Evolutionary conservation across 2,888 invertebrate species (phyloP).

Genomic region (Rugalucina vietnamica): DNA sequence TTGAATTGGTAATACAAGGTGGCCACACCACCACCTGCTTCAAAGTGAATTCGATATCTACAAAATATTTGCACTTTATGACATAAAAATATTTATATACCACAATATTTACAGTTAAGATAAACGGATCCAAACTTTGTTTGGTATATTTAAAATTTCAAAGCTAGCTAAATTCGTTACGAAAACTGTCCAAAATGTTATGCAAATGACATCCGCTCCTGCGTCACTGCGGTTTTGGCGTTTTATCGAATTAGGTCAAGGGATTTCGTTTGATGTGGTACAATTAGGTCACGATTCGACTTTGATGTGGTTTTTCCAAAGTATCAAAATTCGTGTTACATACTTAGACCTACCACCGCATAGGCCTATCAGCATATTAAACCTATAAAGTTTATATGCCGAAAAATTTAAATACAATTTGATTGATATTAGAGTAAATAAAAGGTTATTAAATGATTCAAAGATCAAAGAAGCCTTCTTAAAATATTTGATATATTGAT

Average conservation of each 20-base stretch:
- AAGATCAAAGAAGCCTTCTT: neutral
- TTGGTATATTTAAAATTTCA: neutral
- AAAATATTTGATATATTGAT: neutral
- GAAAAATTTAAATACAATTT: conserved; percentile 8
- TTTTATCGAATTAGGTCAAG: conserved; percentile 1
- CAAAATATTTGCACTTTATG: neutral
- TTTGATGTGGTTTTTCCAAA: neutral
- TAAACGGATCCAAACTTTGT: neutral
- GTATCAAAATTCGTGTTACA: neutral
- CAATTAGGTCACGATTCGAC: neutral
- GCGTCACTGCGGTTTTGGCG: conserved; percentile 2
- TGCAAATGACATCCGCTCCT: neutral
- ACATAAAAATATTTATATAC: conserved; percentile 4
- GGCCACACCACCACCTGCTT: neutral
- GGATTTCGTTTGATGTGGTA: neutral
- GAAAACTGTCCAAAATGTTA: neutral
- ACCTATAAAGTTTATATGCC: neutral
- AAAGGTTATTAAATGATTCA: neutral
- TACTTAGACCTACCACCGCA: neutral
- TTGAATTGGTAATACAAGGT: too few relatives aligned
- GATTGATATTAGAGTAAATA: neutral
- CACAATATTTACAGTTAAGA: neutral
- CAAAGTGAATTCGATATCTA: neutral
- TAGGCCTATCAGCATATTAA: neutral
- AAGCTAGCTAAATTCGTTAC: neutral